Conservation (phyloP, 2,797 vertebrate genomes). For the Ficedula albicollis region DNA sequence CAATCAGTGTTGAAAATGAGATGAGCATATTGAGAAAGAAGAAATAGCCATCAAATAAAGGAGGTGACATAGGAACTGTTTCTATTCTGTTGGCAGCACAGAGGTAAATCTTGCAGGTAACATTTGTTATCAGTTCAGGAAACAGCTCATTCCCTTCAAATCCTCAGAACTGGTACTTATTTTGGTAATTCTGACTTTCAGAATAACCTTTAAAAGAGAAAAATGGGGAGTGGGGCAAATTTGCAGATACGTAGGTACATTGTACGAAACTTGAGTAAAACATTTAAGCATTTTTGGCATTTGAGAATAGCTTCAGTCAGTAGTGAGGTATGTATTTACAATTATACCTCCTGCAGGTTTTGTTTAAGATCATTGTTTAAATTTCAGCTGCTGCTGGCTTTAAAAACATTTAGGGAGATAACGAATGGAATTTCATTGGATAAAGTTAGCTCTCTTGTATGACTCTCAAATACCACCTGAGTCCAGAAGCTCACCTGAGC, state of each 20-base stretch:
- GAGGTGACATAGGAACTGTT: neutral
- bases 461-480: neutral
- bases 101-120: neutral
- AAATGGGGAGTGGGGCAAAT: accelerated
- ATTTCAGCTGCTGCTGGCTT: neutral
- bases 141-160: neutral
- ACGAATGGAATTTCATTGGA: neutral
- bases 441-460: neutral
- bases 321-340: neutral
- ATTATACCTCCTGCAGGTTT: neutral
- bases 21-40: neutral
- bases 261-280: neutral
- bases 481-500: neutral
- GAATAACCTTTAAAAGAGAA: neutral
- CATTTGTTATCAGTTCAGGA: neutral
- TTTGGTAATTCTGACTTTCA: neutral
- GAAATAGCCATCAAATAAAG: neutral
- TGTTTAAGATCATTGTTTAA: neutral
- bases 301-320: neutral
- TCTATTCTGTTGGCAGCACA: neutral
- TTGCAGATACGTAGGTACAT: neutral
- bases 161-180: neutral
- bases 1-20: neutral
- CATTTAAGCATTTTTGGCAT: neutral
- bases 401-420: neutral